Conservation (phyloP, 2,113 vertebrate species). For the Oreochromis tanganicae region DNA sequence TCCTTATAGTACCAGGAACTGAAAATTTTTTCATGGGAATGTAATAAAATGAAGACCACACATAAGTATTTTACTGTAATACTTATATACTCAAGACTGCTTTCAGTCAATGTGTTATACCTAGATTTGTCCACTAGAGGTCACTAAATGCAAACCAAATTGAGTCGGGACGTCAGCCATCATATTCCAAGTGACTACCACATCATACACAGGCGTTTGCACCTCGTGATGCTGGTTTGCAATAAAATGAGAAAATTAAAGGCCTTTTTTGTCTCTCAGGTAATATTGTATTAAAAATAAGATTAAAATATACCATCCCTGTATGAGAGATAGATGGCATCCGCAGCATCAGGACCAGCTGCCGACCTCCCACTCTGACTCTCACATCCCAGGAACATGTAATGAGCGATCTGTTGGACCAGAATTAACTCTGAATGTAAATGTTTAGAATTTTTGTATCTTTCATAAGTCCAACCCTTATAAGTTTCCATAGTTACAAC, state of each 20-base stretch:
- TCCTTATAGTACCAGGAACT: background rate
- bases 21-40: background rate
- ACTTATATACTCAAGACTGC: background rate
- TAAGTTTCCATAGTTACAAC: background rate
- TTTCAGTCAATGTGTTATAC: background rate
- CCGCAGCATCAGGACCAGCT: constrained; percentile 10
- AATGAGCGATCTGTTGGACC: background rate
- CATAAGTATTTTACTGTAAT: background rate
- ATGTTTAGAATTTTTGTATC: background rate
- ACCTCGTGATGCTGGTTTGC: background rate
- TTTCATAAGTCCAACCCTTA: fast-evolving
- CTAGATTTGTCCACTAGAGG: constrained; percentile 35
- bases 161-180: background rate
- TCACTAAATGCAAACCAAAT: background rate
- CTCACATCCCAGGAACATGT: background rate
- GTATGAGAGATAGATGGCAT: background rate
- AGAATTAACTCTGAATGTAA: background rate
- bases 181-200: background rate
- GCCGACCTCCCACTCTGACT: constrained; percentile 19
- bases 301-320: background rate
- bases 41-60: background rate
- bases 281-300: background rate
- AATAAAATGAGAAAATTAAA: background rate
- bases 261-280: background rate
- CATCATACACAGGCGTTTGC: too few relatives aligned